Base-by-base conservation (phyloP, 2,888 invertebrate genomes). In the Strigamia crassipes region DNA sequence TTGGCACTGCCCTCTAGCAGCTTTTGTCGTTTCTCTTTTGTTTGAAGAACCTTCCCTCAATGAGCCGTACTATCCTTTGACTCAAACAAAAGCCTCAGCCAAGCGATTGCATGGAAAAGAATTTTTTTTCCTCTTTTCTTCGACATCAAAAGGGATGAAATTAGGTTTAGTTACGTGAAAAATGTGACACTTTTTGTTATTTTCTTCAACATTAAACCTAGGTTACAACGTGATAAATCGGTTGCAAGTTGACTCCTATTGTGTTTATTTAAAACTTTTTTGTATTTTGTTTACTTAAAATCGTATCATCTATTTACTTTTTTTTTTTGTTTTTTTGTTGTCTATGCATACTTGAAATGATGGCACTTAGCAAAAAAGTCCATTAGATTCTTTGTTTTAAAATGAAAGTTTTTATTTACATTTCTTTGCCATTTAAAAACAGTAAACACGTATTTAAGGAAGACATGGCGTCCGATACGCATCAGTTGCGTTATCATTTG, bases 51-150 rank as follows among this genome's bases (percentile, higher is more conserved):
- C 73, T 73, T 27, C 73, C 73, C 73, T 73, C 73, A 73, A 73
- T 73, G 73, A 73, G 27, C 73, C 73, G 31, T 73, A 73, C 73
- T 73, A 27, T 73, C 73, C 73, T 73, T 73, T 73, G 73, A 73
- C 27, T 73, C 23, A 10, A 73, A 73, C 73, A 73, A 73, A 31
- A n/a, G 73, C 73, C 31, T 73, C 73, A 73, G 12, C 27, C 73
- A 73, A 15, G 73, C 73, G 73, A 73, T 73, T 73, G 27, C 73
- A 27, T 21, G n/a, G 12, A 51, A 31, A 6, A 56, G 27, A n/a
- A n/a, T n/a, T 73, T 31, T 73, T 73, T 27, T 73, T 31, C 73
- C 15, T 31, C 23, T 73, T 73, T 27, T 56, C 9, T 56, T 56
- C 31, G 27, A 10, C 12, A 73, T 23, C 31, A 27, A 13, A 27